These are phyloP conservation scores for Brachyhypopomus occidentalis DNA, from an alignment of 2,113 vertebrate species.

Conservation along the genomic window DNA sequence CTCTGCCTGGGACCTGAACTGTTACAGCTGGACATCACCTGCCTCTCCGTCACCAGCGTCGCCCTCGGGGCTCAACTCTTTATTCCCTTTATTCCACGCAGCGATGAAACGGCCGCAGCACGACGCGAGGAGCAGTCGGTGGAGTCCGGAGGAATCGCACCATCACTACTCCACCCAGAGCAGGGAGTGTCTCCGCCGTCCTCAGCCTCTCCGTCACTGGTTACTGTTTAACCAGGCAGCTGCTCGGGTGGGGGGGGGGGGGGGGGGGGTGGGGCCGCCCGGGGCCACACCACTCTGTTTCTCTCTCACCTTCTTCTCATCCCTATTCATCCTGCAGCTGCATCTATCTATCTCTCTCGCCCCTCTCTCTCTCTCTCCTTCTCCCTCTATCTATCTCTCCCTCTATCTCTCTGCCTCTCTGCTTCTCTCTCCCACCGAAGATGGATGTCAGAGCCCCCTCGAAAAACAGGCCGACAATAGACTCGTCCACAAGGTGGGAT, in stretches of 20 bases:
- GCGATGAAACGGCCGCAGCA: not conserved
- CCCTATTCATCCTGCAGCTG: slow-evolving; percentile 78
- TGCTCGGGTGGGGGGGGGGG: slow-evolving; percentile 43
- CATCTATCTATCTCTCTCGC: slow-evolving; percentile 75
- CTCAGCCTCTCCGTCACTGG: not conserved
- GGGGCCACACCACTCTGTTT: not conserved
- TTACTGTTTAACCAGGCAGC: slow-evolving; percentile 50
- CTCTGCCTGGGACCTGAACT: slow-evolving; percentile 68
- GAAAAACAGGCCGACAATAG: slow-evolving; percentile 93
- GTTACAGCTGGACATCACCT: slow-evolving; percentile 84
- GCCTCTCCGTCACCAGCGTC: slow-evolving; percentile 66
- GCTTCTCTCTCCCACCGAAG: slow-evolving; percentile 90
- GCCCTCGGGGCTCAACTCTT: slow-evolving; percentile 39
- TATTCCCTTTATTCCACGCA: not conserved
- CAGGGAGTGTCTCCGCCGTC: not conserved
- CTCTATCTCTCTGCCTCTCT: slow-evolving; percentile 58
- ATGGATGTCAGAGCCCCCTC: slow-evolving; percentile 99
- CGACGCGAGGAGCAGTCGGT: slow-evolving; percentile 1
- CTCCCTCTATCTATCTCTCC: slow-evolving; percentile 72
- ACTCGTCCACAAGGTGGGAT: slow-evolving; percentile 97
- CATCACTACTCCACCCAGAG: not conserved
- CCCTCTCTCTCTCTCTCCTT: slow-evolving; percentile 73
- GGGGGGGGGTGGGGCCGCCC: slow-evolving; percentile 23
- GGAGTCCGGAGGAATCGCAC: not conserved
- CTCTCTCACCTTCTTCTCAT: slow-evolving; percentile 42